Evolutionary conservation across 2,888 invertebrate species (phyloP), one percentile per base, ranked within the genome.

Genomic region (Eupithecia tripunctaria): DNA sequence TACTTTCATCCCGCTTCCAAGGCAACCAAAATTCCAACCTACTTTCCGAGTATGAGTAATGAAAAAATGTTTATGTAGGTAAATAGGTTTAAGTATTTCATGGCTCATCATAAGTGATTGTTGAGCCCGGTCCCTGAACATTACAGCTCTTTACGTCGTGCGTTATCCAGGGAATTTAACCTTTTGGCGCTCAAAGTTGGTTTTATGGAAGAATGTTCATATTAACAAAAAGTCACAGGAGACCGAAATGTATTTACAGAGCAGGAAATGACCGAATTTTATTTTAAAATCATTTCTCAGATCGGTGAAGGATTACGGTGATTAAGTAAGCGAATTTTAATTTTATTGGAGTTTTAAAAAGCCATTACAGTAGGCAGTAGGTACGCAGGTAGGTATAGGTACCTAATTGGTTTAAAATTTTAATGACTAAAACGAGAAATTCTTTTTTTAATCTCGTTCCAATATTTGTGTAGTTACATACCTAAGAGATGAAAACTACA

Each of bases 81-180:
- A 56, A 56, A 21, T 12, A 51, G 21, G 12, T 21, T 4, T 56
- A 56, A 56, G 25, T 25, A 25, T 56, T 56, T 56, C 5, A 25
- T 56, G 12, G 56, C 21, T 14, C 56, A 10, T 51, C 29, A 5
- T 36, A 56, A 56, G 56, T 56, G 56, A 56, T 56, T 25, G 21
- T 56, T 14, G 56, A 25, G 5, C 25, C 25, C 25, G 56, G 56
- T 56, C 56, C 21, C 56, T 56, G 56, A 56, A 56, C 14, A 56
- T 25, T 21, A 56, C 56, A 56, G 56, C 56, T 51, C 56, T 25
- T 56, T 56, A 56, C 56, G 14, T 25, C 56, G 12, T 25, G 56
- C 56, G 14, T 56, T 56, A 56, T 56, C 56, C 25, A 56, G 56
- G 56, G 56, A 56, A 56, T 56, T 25, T 56, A 56, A 21, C 56